Conservation (phyloP, 92 coral and sea anemone species). For the Anthopleura xanthogrammica region DNA sequence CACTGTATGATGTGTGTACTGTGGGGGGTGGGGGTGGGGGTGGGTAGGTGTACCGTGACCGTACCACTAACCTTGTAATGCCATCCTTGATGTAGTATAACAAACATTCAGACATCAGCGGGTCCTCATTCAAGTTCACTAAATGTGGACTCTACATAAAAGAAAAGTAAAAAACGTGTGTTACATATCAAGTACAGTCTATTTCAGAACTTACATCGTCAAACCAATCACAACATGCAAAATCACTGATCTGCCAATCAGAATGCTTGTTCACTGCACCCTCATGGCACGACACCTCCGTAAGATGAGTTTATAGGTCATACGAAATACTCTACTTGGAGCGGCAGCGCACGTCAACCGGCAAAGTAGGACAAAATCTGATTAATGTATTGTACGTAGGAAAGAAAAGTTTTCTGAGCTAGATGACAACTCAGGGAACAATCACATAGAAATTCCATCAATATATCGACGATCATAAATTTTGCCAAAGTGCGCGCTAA, state of each 20-base stretch:
- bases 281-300: no score
- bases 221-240: background rate
- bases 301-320: no score
- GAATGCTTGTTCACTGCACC: background rate
- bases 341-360: no score
- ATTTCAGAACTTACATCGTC: background rate
- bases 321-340: no score
- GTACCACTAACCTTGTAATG: constrained; percentile 61
- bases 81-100: constrained; percentile 93
- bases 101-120: constrained; percentile 95
- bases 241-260: background rate
- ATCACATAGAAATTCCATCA: no score
- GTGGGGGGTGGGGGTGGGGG: background rate
- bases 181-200: background rate
- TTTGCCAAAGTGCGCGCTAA: no score
- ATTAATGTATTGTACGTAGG: no score
- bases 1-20: background rate
- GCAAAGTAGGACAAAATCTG: no score
- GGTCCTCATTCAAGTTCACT: constrained; percentile 94
- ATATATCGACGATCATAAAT: no score
- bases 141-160: constrained; percentile 73
- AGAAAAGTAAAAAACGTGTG: background rate
- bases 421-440: no score
- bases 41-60: background rate
- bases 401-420: no score